A percentile compares a stretch with the other conserved stretches of the same genome.
Conservation (phyloP, 2,888 invertebrate genomes). For the Aphidius colemani region DNA sequence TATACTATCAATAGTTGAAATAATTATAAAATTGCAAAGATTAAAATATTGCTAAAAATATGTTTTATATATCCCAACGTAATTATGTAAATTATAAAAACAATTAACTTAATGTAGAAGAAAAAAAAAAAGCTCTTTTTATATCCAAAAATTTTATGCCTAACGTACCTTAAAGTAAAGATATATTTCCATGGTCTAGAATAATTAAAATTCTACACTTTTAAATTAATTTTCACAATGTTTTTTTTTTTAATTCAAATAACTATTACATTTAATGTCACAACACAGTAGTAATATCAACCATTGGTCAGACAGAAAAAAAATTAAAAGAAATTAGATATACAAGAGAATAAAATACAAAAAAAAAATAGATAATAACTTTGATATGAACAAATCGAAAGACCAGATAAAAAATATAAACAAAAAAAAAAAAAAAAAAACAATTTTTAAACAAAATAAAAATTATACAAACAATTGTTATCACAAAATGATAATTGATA, state of each 20-base stretch:
- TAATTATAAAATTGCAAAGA: too few relatives aligned
- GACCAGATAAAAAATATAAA: neutral
- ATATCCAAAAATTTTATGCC: neutral
- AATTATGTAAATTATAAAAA: too few relatives aligned
- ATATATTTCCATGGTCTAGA: conserved; percentile 3
- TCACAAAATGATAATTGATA: neutral
- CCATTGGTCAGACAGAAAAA: conserved; percentile 4
- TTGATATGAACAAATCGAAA: neutral
- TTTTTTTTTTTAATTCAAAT: too few relatives aligned
- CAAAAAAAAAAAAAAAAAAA: neutral
- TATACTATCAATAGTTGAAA: too few relatives aligned
- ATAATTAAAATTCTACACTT: neutral
- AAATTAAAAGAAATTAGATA: conserved; percentile 18
- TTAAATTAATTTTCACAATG: neutral
- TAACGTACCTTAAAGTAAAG: neutral
- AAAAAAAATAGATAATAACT: neutral
- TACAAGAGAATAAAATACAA: conserved; percentile 19
- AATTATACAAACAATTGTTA: neutral
- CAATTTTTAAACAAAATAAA: neutral
- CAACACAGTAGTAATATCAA: conserved; percentile 10
- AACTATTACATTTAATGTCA: too few relatives aligned
- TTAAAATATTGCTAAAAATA: too few relatives aligned
- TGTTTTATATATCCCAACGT: too few relatives aligned
- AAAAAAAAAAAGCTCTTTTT: too few relatives aligned
- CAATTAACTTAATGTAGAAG: too few relatives aligned